phyloP scores from a whole-genome alignment of 2,113 vertebrate genomes.

The Thunnus maccoyii region DNA sequence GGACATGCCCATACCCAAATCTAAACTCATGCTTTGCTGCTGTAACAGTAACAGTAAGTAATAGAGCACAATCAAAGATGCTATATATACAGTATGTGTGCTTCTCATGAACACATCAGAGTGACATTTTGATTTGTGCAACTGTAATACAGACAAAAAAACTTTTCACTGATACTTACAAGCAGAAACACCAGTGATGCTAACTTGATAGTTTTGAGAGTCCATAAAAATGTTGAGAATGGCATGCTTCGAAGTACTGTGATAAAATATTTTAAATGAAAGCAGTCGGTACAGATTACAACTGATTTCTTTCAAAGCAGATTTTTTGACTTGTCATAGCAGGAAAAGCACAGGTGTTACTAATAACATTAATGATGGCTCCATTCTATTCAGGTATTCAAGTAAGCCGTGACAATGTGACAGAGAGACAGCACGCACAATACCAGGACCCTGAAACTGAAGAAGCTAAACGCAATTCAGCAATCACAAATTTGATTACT shows the following conservation, averaged over 20 bases:
- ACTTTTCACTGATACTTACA: background rate
- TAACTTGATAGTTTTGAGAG: too few relatives aligned
- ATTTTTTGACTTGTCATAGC: background rate
- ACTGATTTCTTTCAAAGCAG: background rate
- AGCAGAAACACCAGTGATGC: background rate
- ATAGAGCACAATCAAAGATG: background rate
- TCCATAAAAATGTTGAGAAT: background rate
- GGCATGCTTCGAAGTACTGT: background rate
- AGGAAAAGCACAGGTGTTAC: too few relatives aligned
- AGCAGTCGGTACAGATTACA: background rate
- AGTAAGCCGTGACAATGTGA: too few relatives aligned
- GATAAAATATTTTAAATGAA: background rate
- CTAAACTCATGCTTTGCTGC: too few relatives aligned
- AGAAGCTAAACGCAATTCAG: too few relatives aligned
- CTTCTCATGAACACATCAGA: background rate
- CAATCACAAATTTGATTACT: too few relatives aligned
- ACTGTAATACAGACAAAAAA: slow-evolving; percentile 1
- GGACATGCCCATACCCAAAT: too few relatives aligned
- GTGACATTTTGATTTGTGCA: background rate
- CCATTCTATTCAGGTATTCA: too few relatives aligned
- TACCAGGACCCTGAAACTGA: too few relatives aligned
- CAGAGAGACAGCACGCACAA: too few relatives aligned
- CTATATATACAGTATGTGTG: background rate
- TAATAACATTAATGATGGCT: too few relatives aligned
- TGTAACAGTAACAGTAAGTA: background rate